Conservation (phyloP, 1,140 invertebrate genomes). For the Neodiprion fabricii region DNA sequence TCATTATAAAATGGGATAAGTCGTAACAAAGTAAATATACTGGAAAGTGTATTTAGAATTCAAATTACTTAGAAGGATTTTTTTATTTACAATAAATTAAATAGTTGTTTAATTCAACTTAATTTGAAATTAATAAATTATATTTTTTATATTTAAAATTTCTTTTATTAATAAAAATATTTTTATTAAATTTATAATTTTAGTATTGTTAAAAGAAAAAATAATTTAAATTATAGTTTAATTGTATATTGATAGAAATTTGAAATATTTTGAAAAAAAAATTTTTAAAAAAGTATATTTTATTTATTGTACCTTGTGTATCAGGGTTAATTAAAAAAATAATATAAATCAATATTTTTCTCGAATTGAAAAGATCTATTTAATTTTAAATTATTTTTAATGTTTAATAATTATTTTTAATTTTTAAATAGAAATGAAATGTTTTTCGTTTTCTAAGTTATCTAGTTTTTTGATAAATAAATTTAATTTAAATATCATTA, state of each 20-base stretch:
- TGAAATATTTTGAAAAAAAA: too few relatives aligned
- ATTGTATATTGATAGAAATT: too few relatives aligned
- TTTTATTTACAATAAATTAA: slow-evolving; percentile 67
- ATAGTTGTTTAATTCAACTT: slow-evolving; percentile 56
- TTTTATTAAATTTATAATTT: slow-evolving; percentile 45
- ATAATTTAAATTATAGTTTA: too few relatives aligned
- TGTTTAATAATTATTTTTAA: too few relatives aligned
- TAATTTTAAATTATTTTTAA: too few relatives aligned
- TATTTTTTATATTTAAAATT: slow-evolving; percentile 36
- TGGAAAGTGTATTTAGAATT: slow-evolving; percentile 43
- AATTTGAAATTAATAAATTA: slow-evolving; percentile 49
- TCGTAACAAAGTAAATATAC: slow-evolving; percentile 57
- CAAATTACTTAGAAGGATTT: slow-evolving; percentile 34
- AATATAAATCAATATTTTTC: too few relatives aligned
- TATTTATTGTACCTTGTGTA: too few relatives aligned
- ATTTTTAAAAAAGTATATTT: too few relatives aligned
- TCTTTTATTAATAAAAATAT: slow-evolving; percentile 46
- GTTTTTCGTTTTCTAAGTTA: slow-evolving; percentile 66
- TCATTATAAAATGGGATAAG: slow-evolving; percentile 56
- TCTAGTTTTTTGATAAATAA: slow-evolving; percentile 70
- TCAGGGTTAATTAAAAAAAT: too few relatives aligned
- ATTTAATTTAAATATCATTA: slow-evolving; percentile 63
- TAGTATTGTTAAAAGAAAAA: slow-evolving; percentile 27
- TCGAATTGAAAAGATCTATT: too few relatives aligned
- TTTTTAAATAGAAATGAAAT: too few relatives aligned